Base-by-base conservation (phyloP, 2,888 invertebrate genomes). In the Bombyx huttoni region DNA sequence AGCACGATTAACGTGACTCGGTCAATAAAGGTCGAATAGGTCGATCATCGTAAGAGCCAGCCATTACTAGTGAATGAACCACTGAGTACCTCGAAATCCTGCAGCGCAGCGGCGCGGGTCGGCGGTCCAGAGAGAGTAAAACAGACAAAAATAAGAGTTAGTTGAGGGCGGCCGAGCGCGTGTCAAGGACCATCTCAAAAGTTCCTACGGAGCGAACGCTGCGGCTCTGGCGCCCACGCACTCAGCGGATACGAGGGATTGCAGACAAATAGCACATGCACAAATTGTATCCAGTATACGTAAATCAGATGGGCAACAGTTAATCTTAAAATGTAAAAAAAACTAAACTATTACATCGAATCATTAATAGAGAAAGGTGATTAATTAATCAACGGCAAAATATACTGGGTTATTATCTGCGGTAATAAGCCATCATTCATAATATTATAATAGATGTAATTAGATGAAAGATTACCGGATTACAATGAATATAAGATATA, bases 101-200 rank as follows among this genome's bases (percentile, higher is more conserved):
- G 91, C 81, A 89, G 90, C 90, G 90, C 90, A 91, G 88, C 90
- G 89, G 89, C 89, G 89, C 84, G 89, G 84, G 91, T 90, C 91
- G 88, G 91, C 91, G 90, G 90, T 90, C 90, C 90, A 90, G 91
- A 89, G 87, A 91, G 91, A 91, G 92, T 90, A 91, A 90, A 91
- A 90, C 90, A 91, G 90, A 91, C 89, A 90, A 89, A 89, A 91
- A 91, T 74, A 90, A 87, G 88, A 89, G 78, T 91, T 91, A 91
- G 91, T 91, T 83, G 84, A 74, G 78, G 78, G 79, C 80, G 81
- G 81, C 76, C 82, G 85, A 79, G 87, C 84, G 84, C 82, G 79
- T 72, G 81, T 77, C 93, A 93, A 94, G 94, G 94, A 95, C 94
- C 95, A 95, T 94, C 94, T 95, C 95, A 94, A 94, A 94, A 94